Evolutionary conservation across 1,140 invertebrate species (phyloP), one percentile per base, ranked within the genome.

Genomic region (Trichogramma pretiosum): DNA sequence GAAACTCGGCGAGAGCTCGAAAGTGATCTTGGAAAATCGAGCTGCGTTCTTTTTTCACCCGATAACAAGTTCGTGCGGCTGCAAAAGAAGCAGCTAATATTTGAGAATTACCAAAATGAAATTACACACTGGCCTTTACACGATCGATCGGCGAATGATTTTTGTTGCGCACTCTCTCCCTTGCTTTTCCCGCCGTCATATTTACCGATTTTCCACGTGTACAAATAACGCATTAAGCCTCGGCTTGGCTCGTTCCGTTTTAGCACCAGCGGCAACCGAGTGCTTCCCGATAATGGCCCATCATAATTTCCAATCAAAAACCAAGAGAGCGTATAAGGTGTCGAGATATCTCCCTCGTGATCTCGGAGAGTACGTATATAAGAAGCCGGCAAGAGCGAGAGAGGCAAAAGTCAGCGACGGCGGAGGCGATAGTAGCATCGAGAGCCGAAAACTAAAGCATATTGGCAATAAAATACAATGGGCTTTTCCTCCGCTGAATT

Each of bases 401-500:
- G n/a, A n/a, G n/a, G n/a, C n/a, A n/a, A n/a, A n/a, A n/a, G n/a
- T n/a, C n/a, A n/a, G n/a, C n/a, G n/a, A n/a, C 43, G 24, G 60
- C 56, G 53, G 65, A 66, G 69, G 68, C 68, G 68, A 71, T 68
- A 70, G 65, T 67, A 58, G 68, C 67, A 60, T 68, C 70, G 70
- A 72, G 71, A 70, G 66, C 70, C 62, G 60, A 65, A 63, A 72
- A 72, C 70, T 70, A 72, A 71, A 70, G 68, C 67, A 72, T 72
- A 72, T 72, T 72, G 70, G 62, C 68, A 72, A 72, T 72, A 72
- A 72, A 72, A 70, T 68, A 61, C 56, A 52, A 56, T 56, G 60
- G 55, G n/a, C n/a, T n/a, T n/a, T n/a, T 55, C 36, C 18, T n/a
- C 50, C 40, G 51, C 41, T 49, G 36, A 52, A 34, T 34, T 42